Percentiles rank a stretch among this genome's conserved stretches.
Evolutionary conservation across 2,888 invertebrate species (phyloP).

Genomic region (Diachrysia chrysitis): DNA sequence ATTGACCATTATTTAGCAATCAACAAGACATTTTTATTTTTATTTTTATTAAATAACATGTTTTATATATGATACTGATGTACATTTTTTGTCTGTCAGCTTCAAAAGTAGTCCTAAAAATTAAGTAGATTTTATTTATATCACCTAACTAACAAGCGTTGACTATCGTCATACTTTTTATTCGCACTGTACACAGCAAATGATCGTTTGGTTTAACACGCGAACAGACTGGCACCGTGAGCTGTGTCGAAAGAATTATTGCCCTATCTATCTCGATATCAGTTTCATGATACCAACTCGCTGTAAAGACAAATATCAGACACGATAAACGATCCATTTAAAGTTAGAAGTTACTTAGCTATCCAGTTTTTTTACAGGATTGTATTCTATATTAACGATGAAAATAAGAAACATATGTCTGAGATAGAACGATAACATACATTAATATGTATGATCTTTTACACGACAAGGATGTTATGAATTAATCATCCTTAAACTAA

Average conservation of each 20-base stretch:
- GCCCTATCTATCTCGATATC: conserved; percentile 58
- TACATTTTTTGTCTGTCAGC: background rate
- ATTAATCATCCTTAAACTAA: conserved; percentile 1
- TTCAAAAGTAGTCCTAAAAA: background rate
- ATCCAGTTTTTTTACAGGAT: background rate
- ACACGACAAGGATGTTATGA: background rate
- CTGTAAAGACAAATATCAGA: conserved; percentile 57
- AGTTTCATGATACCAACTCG: conserved; percentile 54
- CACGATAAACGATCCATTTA: conserved; percentile 52
- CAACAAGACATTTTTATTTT: background rate
- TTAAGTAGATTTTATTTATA: background rate
- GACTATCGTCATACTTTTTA: conserved; percentile 44
- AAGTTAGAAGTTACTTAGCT: conserved; percentile 33
- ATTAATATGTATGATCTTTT: conserved; percentile 2
- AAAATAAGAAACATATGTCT: conserved; percentile 3
- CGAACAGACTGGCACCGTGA: conserved; percentile 69
- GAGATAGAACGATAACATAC: conserved; percentile 1
- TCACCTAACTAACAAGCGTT: background rate
- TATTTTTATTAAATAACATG: no score
- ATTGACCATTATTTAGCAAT: background rate
- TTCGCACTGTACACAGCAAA: conserved; percentile 72
- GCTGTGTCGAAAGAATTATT: conserved; percentile 61
- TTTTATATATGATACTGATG: background rate
- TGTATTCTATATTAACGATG: background rate
- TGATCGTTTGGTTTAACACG: conserved; percentile 77